Evolutionary conservation across 2,888 invertebrate species (phyloP).

Genomic region (Polyploca ridens): DNA sequence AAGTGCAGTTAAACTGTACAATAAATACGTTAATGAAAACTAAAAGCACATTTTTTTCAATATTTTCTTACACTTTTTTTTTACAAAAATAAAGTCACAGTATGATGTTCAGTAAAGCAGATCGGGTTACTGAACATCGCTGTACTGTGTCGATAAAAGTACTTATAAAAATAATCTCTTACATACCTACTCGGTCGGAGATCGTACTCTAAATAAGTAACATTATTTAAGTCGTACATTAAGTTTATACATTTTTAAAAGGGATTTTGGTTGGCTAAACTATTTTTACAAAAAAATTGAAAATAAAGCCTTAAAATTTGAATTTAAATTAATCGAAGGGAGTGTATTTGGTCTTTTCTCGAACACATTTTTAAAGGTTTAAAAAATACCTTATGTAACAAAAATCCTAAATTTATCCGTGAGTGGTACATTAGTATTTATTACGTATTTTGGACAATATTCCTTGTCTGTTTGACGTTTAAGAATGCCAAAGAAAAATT

Average conservation of each 20-base stretch:
- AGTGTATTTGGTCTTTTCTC: too few species aligned
- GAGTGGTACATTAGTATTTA: too few species aligned
- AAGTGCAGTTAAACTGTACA: slow-evolving; percentile 36
- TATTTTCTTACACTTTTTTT: slow-evolving; percentile 14
- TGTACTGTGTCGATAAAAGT: background rate
- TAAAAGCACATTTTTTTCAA: slow-evolving; percentile 37
- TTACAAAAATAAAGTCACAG: background rate
- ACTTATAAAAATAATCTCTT: slow-evolving; percentile 31
- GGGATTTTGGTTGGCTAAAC: slow-evolving; percentile 19
- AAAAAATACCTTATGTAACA: too few species aligned
- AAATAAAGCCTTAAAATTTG: too few species aligned
- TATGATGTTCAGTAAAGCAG: background rate
- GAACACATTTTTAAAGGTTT: too few species aligned
- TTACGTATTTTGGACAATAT: too few species aligned
- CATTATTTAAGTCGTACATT: slow-evolving; percentile 19
- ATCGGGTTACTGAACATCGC: background rate
- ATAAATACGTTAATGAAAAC: slow-evolving; percentile 36
- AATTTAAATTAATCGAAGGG: too few species aligned
- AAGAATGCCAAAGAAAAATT: too few species aligned
- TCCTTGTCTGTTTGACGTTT: too few species aligned
- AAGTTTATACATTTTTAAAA: slow-evolving; percentile 17
- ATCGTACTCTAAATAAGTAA: slow-evolving; percentile 46
- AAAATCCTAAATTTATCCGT: too few species aligned
- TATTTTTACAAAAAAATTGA: background rate
- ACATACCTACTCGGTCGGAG: slow-evolving; percentile 50